Conservation (phyloP, 1,140 invertebrate species). For the Lepidurus couesii region DNA sequence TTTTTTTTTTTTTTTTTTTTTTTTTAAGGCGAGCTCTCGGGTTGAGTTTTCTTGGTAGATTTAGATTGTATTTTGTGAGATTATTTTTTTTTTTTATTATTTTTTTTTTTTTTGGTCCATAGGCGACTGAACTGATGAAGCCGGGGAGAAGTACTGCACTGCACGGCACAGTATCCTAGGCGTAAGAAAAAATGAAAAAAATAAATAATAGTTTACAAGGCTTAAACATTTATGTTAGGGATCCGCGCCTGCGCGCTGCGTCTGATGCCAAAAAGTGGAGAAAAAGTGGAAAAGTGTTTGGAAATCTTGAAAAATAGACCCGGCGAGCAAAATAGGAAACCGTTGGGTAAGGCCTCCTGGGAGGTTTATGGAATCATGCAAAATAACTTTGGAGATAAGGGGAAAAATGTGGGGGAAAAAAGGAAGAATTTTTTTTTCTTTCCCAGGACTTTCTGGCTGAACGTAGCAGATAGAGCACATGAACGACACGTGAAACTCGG, state of each 20-base stretch:
- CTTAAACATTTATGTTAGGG: conserved; percentile 19
- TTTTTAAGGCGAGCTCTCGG: not conserved
- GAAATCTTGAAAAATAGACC: not conserved
- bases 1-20: not conserved
- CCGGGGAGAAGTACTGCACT: not conserved
- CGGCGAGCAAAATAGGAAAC: not conserved
- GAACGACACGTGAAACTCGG: not conserved
- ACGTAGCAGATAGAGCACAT: not conserved
- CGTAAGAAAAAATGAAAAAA: not conserved
- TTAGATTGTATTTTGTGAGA: not conserved
- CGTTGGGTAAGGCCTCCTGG: not conserved
- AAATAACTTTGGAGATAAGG: not conserved
- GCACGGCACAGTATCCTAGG: not conserved
- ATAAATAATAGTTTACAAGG: not conserved
- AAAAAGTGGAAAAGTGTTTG: no score
- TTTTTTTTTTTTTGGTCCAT: not conserved
- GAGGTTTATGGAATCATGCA: conserved; percentile 16
- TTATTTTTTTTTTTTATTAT: no score
- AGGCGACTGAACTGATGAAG: not conserved
- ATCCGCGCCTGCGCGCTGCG: not conserved
- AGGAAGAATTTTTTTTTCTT: not conserved
- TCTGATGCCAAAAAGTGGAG: conserved; percentile 4
- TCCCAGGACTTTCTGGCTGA: no score
- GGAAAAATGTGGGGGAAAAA: not conserved
- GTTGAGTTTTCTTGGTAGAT: not conserved